These are phyloP conservation scores for Oxycera nigricornis DNA, from an alignment of 2,888 invertebrate species.

Conservation along the genomic window DNA sequence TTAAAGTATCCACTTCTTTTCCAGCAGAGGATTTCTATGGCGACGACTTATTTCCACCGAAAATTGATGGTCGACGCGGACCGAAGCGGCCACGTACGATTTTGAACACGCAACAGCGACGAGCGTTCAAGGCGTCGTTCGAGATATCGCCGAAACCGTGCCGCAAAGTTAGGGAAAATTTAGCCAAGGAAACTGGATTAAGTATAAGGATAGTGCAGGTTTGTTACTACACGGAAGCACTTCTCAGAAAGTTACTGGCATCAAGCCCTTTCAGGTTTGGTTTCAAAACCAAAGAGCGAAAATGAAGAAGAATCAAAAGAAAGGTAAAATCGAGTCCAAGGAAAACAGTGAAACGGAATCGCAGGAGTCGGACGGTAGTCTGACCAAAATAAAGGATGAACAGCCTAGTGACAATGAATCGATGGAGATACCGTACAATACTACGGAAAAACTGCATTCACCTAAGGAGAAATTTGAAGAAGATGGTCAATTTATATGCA, in stretches of 20 bases:
- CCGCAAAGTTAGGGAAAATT: slow-evolving; percentile 79
- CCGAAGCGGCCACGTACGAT: slow-evolving; percentile 85
- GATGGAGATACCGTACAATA: slow-evolving; percentile 57
- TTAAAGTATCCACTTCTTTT: slow-evolving; percentile 19
- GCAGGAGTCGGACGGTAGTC: slow-evolving; percentile 64
- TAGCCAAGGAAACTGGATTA: slow-evolving; percentile 84
- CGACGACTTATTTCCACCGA: slow-evolving; percentile 68
- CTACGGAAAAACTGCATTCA: slow-evolving; percentile 52
- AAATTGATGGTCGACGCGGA: slow-evolving; percentile 73
- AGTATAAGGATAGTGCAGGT: slow-evolving; percentile 87
- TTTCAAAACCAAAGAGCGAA: slow-evolving; percentile 72
- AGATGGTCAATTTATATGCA: slow-evolving; percentile 57
- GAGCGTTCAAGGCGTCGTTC: slow-evolving; percentile 85
- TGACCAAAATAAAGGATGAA: slow-evolving; percentile 68
- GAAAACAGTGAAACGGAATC: slow-evolving; percentile 62
- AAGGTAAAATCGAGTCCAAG: slow-evolving; percentile 65
- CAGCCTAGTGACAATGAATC: slow-evolving; percentile 67
- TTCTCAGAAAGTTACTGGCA: too few species aligned
- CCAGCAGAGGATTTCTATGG: slow-evolving; percentile 66
- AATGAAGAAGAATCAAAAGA: slow-evolving; percentile 73
- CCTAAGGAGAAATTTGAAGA: slow-evolving; percentile 59
- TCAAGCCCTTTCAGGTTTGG: slow-evolving; percentile 64
- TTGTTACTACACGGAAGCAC: too few species aligned
- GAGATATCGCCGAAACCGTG: slow-evolving; percentile 86
- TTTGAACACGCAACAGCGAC: slow-evolving; percentile 79